Percentiles rank a stretch among this genome's conserved stretches.
Evolutionary conservation across 2,113 vertebrate species (phyloP).

Genomic region (Otolemur garnettii): DNA sequence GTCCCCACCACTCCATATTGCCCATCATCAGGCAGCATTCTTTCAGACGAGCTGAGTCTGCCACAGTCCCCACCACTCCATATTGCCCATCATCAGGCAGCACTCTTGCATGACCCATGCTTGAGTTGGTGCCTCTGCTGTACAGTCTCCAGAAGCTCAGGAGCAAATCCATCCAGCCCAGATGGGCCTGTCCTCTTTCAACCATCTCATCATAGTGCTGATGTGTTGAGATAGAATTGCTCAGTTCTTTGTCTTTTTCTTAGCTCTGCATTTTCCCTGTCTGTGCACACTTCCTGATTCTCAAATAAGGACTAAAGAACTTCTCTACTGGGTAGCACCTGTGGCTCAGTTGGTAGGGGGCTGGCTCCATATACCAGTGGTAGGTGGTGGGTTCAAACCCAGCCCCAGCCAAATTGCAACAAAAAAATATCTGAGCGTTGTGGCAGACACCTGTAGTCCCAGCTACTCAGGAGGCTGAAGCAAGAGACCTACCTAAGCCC

Average conservation of each 20-base stretch:
- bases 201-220: background rate
- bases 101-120: rapidly evolving
- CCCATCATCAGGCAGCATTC: too few relatives aligned
- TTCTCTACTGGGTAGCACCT: background rate
- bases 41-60: background rate
- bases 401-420: too few relatives aligned
- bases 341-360: too few relatives aligned
- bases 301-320: background rate
- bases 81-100: background rate
- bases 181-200: background rate
- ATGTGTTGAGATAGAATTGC: background rate
- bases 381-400: too few relatives aligned
- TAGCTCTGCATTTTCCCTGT: background rate
- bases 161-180: background rate
- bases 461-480: too few relatives aligned
- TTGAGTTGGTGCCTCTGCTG: background rate
- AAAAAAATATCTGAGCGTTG: too few relatives aligned
- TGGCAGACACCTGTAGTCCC: too few relatives aligned
- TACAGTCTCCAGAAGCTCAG: background rate
- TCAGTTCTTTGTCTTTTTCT: background rate
- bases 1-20: background rate
- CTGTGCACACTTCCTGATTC: background rate
- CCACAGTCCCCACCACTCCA: background rate
- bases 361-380: too few relatives aligned
- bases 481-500: too few relatives aligned